Conservation (phyloP, 2,888 invertebrate species). For the Lepas anatifera region DNA sequence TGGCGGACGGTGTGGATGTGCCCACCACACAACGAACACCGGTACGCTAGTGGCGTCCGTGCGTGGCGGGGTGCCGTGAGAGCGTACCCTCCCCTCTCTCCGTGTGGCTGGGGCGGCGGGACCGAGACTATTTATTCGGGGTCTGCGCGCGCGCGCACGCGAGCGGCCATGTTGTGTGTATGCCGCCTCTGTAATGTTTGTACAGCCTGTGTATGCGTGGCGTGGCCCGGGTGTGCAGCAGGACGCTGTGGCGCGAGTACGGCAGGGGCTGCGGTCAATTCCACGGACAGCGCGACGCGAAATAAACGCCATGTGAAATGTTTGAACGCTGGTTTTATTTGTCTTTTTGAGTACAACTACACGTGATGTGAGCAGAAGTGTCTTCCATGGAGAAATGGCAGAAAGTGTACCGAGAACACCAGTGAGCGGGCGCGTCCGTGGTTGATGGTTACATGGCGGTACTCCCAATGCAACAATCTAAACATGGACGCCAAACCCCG, state of each 20-base stretch:
- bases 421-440: too few species aligned
- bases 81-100: neutral
- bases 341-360: too few species aligned
- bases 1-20: too few species aligned
- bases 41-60: too few species aligned
- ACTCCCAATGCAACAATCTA: too few species aligned
- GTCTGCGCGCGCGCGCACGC: neutral
- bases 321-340: neutral
- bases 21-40: too few species aligned
- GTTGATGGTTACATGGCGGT: too few species aligned
- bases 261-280: slow-evolving; percentile 10
- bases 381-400: too few species aligned
- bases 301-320: slow-evolving; percentile 1
- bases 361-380: too few species aligned
- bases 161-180: neutral
- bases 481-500: too few species aligned
- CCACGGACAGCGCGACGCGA: neutral
- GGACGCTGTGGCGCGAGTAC: slow-evolving; percentile 1
- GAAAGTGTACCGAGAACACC: too few species aligned
- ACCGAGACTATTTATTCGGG: neutral
- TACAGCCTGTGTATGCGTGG: neutral
- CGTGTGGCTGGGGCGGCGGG: neutral
- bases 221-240: neutral
- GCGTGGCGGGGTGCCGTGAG: neutral
- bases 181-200: slow-evolving; percentile 5